Percentiles rank a stretch among this genome's conserved stretches.
phyloP scores from a whole-genome alignment of 2,888 invertebrate species.

The Dorcus hopei region DNA sequence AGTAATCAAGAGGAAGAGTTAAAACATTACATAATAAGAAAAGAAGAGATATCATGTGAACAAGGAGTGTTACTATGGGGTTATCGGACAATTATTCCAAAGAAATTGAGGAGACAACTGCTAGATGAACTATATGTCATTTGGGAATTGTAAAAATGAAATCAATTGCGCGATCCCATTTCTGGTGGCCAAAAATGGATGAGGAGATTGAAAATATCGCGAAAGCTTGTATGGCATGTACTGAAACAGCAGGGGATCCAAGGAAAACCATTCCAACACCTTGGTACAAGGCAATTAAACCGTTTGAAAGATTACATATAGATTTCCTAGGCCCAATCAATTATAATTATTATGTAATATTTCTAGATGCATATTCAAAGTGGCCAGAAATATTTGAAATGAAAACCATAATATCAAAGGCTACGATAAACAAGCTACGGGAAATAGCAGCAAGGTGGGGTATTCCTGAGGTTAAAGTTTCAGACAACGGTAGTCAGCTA shows the following conservation, averaged over 20 bases:
- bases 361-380: constrained; percentile 43
- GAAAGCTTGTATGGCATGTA: background rate
- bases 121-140: constrained; percentile 3
- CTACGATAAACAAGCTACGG: constrained; percentile 14
- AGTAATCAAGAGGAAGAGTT: too few relatives aligned
- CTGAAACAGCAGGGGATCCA: too few relatives aligned
- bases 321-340: constrained; percentile 18
- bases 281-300: background rate
- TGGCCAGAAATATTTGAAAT: constrained; percentile 39
- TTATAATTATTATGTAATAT: constrained; percentile 34
- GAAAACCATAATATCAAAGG: constrained; percentile 14
- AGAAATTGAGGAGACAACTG: too few relatives aligned
- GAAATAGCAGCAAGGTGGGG: constrained; percentile 22
- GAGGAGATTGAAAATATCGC: constrained; percentile 23
- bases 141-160: too few relatives aligned
- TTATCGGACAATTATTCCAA: too few relatives aligned
- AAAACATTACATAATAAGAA: too few relatives aligned
- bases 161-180: too few relatives aligned
- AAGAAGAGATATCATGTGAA: too few relatives aligned
- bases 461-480: constrained; percentile 20
- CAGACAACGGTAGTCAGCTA: constrained; percentile 23
- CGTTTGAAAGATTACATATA: constrained; percentile 1
- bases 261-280: background rate
- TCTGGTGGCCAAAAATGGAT: too few relatives aligned
- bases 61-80: too few relatives aligned